Conservation (phyloP, 2,888 invertebrate genomes). For the Dastarcus helophoroides region DNA sequence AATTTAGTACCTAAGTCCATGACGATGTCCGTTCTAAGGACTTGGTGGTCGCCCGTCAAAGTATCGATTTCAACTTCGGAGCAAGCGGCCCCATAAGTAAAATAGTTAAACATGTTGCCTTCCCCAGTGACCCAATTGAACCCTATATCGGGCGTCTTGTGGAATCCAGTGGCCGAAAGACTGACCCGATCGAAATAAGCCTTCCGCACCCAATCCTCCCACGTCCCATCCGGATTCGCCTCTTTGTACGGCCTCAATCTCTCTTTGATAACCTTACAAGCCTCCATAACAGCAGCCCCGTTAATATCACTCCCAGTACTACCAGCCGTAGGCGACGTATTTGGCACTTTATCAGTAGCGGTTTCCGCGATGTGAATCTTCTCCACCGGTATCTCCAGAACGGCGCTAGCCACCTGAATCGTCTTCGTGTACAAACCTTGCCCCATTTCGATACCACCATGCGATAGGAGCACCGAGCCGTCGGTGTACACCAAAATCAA, state of each 20-base stretch:
- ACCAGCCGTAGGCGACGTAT: slow-evolving; percentile 82
- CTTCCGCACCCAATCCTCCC: slow-evolving; percentile 72
- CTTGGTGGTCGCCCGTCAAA: slow-evolving; percentile 85
- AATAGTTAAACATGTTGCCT: slow-evolving; percentile 73
- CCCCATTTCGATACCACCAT: slow-evolving; percentile 95
- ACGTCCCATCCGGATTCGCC: slow-evolving; percentile 62
- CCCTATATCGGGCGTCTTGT: slow-evolving; percentile 63
- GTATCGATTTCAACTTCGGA: slow-evolving; percentile 90
- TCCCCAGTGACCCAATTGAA: slow-evolving; percentile 58
- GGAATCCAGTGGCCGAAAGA: slow-evolving; percentile 74
- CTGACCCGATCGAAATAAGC: slow-evolving; percentile 70
- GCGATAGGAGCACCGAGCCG: slow-evolving; percentile 78
- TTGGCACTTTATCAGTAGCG: slow-evolving; percentile 82
- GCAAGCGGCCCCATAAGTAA: slow-evolving; percentile 74
- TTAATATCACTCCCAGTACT: slow-evolving; percentile 83
- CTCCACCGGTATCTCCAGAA: slow-evolving; percentile 55
- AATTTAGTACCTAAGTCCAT: slow-evolving; percentile 79
- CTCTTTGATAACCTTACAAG: slow-evolving; percentile 62
- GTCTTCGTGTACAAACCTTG: slow-evolving; percentile 95
- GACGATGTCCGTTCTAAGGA: slow-evolving; percentile 82
- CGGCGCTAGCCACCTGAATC: slow-evolving; percentile 77
- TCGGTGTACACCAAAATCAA: slow-evolving; percentile 77
- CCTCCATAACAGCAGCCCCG: slow-evolving; percentile 80
- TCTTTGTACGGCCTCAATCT: slow-evolving; percentile 64
- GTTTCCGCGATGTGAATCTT: slow-evolving; percentile 76